A percentile compares a stretch with the other conserved stretches of the same genome.
Conservation (phyloP, 2,888 invertebrate species). For the Epirrhoe tristata region DNA sequence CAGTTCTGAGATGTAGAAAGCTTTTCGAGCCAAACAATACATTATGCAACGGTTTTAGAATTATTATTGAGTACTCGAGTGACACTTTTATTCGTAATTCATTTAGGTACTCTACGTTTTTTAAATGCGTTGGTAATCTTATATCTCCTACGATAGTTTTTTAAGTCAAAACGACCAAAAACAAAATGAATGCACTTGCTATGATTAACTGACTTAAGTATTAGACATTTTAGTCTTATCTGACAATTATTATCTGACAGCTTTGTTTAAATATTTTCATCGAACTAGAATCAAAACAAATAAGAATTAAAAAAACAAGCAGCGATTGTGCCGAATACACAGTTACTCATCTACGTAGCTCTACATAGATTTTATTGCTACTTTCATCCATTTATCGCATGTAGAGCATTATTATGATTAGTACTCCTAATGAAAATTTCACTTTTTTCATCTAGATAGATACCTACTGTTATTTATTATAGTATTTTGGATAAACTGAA, state of each 20-base stretch:
- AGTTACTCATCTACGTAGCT: not conserved
- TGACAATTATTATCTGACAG: too few species aligned
- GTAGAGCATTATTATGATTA: not conserved
- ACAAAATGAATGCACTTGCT: not conserved
- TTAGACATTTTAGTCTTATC: not conserved
- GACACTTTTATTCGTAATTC: slow-evolving; percentile 17
- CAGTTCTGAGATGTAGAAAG: slow-evolving; percentile 16
- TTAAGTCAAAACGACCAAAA: not conserved
- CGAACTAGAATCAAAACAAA: not conserved
- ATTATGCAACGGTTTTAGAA: slow-evolving; percentile 22
- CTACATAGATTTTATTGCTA: not conserved
- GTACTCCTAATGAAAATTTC: not conserved
- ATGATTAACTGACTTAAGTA: not conserved
- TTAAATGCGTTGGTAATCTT: slow-evolving; percentile 2
- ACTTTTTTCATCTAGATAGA: not conserved
- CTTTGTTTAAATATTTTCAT: not conserved
- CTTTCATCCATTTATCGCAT: too few species aligned
- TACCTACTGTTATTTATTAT: too few species aligned
- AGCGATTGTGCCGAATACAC: too few species aligned
- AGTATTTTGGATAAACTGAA: too few species aligned
- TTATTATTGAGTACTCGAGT: slow-evolving; percentile 6
- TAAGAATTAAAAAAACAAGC: too few species aligned
- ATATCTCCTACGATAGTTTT: not conserved
- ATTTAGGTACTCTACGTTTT: slow-evolving; percentile 3
- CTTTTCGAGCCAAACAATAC: slow-evolving; percentile 13